These are phyloP conservation scores for Tragelaphus oryx DNA, from an alignment of 2,797 vertebrate genomes.

Conservation along the genomic window DNA sequence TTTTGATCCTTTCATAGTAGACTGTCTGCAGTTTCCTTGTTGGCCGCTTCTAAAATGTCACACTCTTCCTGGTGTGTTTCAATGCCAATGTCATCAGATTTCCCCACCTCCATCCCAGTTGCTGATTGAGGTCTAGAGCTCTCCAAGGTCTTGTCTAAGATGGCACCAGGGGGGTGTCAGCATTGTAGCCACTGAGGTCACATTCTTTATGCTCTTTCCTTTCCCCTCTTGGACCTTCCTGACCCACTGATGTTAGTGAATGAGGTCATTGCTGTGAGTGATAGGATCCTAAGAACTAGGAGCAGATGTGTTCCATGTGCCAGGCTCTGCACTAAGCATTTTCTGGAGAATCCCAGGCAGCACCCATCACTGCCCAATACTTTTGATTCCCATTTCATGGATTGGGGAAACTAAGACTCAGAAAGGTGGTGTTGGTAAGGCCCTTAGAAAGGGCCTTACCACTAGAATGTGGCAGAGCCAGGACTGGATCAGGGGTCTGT, in stretches of 20 bases:
- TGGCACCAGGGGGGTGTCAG: not conserved
- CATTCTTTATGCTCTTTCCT: not conserved
- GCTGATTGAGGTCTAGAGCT: not conserved
- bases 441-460: not conserved
- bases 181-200: not conserved
- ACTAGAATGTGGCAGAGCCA: not conserved
- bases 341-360: not conserved
- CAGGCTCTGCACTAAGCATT: not conserved
- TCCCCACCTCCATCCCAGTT: rapidly evolving
- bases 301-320: not conserved
- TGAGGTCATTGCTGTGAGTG: not conserved
- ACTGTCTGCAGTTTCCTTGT: not conserved
- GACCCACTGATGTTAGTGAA: rapidly evolving
- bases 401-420: not conserved
- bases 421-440: not conserved
- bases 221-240: not conserved
- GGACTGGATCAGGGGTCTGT: not conserved
- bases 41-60: not conserved
- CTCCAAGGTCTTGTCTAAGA: not conserved
- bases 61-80: not conserved
- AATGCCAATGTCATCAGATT: not conserved
- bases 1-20: not conserved
- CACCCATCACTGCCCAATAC: not conserved
- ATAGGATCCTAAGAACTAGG: not conserved
- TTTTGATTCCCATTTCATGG: not conserved